These are phyloP conservation scores for Dipodomys stephensi DNA, from an alignment of 2,113 vertebrate species.

Conservation along the genomic window DNA sequence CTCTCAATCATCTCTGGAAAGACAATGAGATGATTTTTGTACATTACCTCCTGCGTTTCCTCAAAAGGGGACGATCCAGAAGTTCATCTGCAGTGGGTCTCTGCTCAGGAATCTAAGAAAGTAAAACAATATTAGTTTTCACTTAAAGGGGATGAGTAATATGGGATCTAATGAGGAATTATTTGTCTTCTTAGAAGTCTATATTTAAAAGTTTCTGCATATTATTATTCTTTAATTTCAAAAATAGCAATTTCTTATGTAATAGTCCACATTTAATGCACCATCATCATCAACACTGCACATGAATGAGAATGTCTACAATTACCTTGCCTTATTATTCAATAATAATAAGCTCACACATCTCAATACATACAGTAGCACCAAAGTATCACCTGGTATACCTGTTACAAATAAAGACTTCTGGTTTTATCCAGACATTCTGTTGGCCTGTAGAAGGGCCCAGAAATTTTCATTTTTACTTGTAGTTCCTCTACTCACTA, in stretches of 20 bases:
- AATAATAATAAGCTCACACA: conserved; percentile 16
- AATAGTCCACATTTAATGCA: not conserved
- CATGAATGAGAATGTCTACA: not conserved
- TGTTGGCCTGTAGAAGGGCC: not conserved
- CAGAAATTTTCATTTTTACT: conserved; percentile 15
- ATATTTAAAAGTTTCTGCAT: conserved; percentile 35
- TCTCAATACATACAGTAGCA: not conserved
- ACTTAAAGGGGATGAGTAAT: conserved; percentile 55
- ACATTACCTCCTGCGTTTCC: conserved; percentile 91
- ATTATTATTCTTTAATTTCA: conserved; percentile 16
- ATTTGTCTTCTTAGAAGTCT: conserved; percentile 48
- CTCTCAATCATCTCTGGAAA: not conserved
- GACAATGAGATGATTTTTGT: not conserved
- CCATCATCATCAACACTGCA: not conserved
- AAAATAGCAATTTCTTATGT: conserved; percentile 23
- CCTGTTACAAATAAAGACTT: conserved; percentile 40
- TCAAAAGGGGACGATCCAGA: conserved; percentile 92
- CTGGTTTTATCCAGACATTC: conserved; percentile 40
- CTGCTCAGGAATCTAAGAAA: conserved; percentile 94
- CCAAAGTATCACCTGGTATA: not conserved
- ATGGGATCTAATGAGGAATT: conserved; percentile 40
- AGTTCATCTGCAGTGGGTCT: conserved; percentile 95
- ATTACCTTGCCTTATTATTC: not conserved
- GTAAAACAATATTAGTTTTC: conserved; percentile 69
- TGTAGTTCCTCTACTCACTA: not conserved